Base-by-base conservation (phyloP, 2,888 invertebrate species). In the Tetramorium bicarinatum region DNA sequence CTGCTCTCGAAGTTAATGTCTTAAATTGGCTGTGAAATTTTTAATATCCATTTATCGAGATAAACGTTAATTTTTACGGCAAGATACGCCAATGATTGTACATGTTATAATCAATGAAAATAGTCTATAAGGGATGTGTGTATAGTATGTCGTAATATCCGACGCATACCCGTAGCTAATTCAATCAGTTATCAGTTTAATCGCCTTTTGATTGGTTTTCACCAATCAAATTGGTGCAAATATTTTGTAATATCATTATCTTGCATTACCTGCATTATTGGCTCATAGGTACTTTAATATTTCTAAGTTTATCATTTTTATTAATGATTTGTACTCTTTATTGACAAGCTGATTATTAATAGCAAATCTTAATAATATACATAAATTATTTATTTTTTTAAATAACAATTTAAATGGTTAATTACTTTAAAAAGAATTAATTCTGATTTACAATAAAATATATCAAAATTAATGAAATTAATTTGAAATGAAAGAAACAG, bases 11-110 rank as follows among this genome's bases (percentile, higher is more conserved):
- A 72, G 25, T 44, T 74, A 74, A 79, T 47, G 44, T 47, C 59
- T 59, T 59, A 38, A 72, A 80, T 79, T 79, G 44, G 13, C 44
- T 79, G 34, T 21, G 34, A 79, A 72, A 71, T 59, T 56, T 79
- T 79, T 59, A 72, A 79, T 79, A 79, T 72, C 34, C 47, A 71
- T 34, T 79, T 79, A 79, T 49, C 44, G 72, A 15, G 69, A 21
- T 47, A 71, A 71, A 79, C 11, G 34, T 4, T 54, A 34, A 71
- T 34, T 79, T 79, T 59, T 59, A 59, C 56, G 7, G 21, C 34
- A 34, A 71, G 44, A 29, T 54, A n/a, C n/a, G 25, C 13, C 41
- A 9, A 54, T 29, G 29, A 25, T n/a, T 21, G 11, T 41, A 9
- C 13, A 29, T 47, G 34, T 72, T 47, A 7, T 29, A 71, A 79